Percentiles rank a stretch among this genome's conserved stretches.
Evolutionary conservation across 1,140 invertebrate genomes (phyloP).

Genomic region (Formica selysi): DNA sequence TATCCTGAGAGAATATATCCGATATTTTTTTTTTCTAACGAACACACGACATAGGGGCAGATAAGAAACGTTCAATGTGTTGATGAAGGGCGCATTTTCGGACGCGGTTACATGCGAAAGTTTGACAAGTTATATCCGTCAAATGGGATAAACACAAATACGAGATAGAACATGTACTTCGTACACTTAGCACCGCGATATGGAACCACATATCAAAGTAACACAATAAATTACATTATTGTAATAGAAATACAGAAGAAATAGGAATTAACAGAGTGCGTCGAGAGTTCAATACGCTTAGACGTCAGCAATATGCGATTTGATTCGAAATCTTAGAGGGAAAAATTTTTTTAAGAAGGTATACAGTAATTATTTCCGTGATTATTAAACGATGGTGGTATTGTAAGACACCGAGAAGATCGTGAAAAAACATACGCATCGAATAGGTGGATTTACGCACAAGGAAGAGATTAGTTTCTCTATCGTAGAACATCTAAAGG

Average conservation of each 20-base stretch:
- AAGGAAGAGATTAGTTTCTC: constrained; percentile 47
- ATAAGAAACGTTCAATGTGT: not conserved
- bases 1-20: not conserved
- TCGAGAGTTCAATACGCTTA: constrained; percentile 28
- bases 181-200: constrained; percentile 57
- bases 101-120: constrained; percentile 66
- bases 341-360: constrained; percentile 16
- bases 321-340: constrained; percentile 15
- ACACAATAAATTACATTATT: constrained; percentile 41
- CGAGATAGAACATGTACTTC: constrained; percentile 41
- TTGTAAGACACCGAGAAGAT: constrained; percentile 54
- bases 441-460: constrained; percentile 32
- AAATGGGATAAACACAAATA: constrained; percentile 46
- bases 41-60: not conserved
- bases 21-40: not conserved
- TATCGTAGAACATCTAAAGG: constrained; percentile 49
- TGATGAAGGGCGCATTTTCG: not conserved
- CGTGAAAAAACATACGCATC: constrained; percentile 50
- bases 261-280: constrained; percentile 3
- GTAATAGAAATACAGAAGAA: constrained; percentile 1
- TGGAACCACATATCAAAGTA: constrained; percentile 51
- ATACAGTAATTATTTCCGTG: constrained; percentile 35
- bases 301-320: constrained; percentile 22
- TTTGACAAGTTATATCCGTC: constrained; percentile 45
- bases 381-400: constrained; percentile 29